Evolutionary conservation across 2,888 invertebrate genomes (phyloP), one percentile per base, ranked within the genome.

Genomic region (Trichopoda pennipes): DNA sequence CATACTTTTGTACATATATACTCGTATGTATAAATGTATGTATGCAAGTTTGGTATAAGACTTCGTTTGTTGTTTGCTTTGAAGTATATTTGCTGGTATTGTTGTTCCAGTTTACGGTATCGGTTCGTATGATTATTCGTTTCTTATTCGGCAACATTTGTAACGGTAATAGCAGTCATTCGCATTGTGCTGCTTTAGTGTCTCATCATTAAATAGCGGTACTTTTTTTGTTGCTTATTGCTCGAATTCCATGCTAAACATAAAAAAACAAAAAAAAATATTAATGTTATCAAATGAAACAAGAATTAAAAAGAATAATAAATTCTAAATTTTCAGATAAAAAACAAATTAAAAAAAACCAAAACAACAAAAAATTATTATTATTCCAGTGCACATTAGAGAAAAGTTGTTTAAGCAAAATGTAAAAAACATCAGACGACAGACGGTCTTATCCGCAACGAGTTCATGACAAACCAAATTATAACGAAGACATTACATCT

Each of bases 131-230:
- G 28, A 8, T 32, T 35, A 53, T 63, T 80, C 70, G 76, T 76
- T 38, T 55, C 23, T 47, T 53, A 56, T 35, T 80, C 63, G 77
- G 63, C 55, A 47, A 63, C 44, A 70, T 77, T 80, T 77, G 19
- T 80, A 51, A 70, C 77, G 55, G 73, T 68, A 75, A 60, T 78
- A 80, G 73, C 56, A 75, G 69, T 77, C 85, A 85, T 82, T 85
- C 83, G 83, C 84, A 85, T 84, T 83, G 83, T 84, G 83, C 84
- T 80, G 83, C 80, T 85, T 83, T 81, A 78, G 69, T 84, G 66
- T 81, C 82, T 61, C 85, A 84, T 84, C 85, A 74, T 80, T 58
- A 77, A 77, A 51, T 81, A 85, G 84, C 84, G 85, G 84, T 85
- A 80, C 64, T 38, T 38, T 47, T 49, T 55, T 28, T n/a, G 21